A percentile compares a stretch with the other conserved stretches of the same genome.
These are phyloP conservation scores for Neoascia interrupta DNA, from an alignment of 2,888 invertebrate species.

Conservation along the genomic window DNA sequence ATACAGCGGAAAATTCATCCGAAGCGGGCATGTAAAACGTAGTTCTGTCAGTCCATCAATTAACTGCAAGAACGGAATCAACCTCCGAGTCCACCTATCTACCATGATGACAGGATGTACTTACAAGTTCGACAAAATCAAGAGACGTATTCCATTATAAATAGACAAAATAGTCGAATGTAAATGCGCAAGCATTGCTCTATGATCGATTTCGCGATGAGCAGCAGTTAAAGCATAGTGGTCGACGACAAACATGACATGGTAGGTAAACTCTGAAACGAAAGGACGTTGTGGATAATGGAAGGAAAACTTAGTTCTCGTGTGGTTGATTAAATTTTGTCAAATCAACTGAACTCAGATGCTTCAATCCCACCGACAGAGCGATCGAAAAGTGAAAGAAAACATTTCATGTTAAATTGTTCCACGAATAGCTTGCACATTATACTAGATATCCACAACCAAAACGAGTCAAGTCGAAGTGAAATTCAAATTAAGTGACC, in stretches of 20 bases:
- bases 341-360: constrained; percentile 36
- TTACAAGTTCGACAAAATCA: not conserved
- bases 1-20: constrained; percentile 15
- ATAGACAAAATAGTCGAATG: constrained; percentile 37
- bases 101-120: constrained; percentile 17
- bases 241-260: no score
- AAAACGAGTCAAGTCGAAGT: not conserved
- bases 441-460: constrained; percentile 15
- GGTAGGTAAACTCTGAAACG: not conserved
- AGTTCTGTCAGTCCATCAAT: constrained; percentile 12
- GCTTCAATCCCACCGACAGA: no score
- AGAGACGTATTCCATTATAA: constrained; percentile 20
- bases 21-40: not conserved
- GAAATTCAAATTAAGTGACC: no score
- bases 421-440: constrained; percentile 14
- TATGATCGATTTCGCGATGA: constrained; percentile 49
- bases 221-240: constrained; percentile 26
- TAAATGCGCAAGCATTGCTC: constrained; percentile 47
- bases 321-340: constrained; percentile 29
- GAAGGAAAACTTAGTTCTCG: constrained; percentile 19
- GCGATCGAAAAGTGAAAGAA: constrained; percentile 37
- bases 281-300: constrained; percentile 5
- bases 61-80: constrained; percentile 19
- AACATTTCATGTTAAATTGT: constrained; percentile 39
- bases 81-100: constrained; percentile 21